Percentiles rank a stretch among this genome's conserved stretches.
phyloP scores from a whole-genome alignment of 2,888 invertebrate genomes.

The Caenorhabditis afra region DNA sequence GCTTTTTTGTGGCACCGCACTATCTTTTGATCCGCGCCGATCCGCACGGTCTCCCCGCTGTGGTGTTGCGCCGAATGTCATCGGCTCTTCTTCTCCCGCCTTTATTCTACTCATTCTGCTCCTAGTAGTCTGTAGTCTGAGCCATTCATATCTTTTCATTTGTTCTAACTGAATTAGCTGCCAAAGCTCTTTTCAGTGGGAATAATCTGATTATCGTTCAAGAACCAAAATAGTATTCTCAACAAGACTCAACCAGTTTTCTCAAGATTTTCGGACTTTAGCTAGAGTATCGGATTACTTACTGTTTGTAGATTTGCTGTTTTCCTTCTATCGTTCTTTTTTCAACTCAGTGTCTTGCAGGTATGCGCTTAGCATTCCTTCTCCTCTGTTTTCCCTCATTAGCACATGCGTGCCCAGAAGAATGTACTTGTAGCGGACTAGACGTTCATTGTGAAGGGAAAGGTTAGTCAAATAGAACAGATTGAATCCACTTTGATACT shows the following conservation, averaged over 20 bases:
- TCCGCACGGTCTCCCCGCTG: slow-evolving; percentile 33
- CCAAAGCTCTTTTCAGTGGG: no score
- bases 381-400: slow-evolving; percentile 17
- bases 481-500: not conserved
- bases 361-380: slow-evolving; percentile 38
- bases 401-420: slow-evolving; percentile 16
- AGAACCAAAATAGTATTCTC: not conserved
- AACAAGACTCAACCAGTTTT: not conserved
- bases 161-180: no score
- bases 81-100: not conserved
- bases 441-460: slow-evolving; percentile 48
- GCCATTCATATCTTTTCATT: no score
- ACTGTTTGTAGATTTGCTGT: slow-evolving; percentile 1
- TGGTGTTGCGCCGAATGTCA: not conserved
- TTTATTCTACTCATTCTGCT: not conserved
- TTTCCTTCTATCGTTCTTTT: not conserved
- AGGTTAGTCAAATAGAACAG: no score
- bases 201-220: not conserved
- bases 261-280: slow-evolving; percentile 18
- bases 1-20: slow-evolving; percentile 16
- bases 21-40: slow-evolving; percentile 53
- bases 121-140: not conserved
- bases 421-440: slow-evolving; percentile 35
- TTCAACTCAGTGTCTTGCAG: slow-evolving; percentile 8
- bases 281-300: no score